A percentile compares a stretch with the other conserved stretches of the same genome.
Conservation (phyloP, 2,888 invertebrate genomes). For the Xestobium rufovillosum region DNA sequence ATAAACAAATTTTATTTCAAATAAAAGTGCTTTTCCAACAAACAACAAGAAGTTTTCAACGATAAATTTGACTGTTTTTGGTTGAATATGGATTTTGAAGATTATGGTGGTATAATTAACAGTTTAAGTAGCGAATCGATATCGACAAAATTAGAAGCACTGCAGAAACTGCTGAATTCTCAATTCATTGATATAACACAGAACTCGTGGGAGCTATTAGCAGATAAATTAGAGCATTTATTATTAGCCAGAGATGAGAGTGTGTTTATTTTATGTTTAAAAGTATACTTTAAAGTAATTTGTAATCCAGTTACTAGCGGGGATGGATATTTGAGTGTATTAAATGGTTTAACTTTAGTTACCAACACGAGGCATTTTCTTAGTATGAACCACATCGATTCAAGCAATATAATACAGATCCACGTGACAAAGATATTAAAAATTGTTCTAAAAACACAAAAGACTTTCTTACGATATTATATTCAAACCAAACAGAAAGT, state of each 20-base stretch:
- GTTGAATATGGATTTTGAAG: too few species aligned
- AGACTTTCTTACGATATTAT: slow-evolving; percentile 15
- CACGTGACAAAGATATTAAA: slow-evolving; percentile 16
- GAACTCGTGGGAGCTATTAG: slow-evolving; percentile 20
- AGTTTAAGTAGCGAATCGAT: background rate
- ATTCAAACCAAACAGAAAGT: slow-evolving; percentile 19
- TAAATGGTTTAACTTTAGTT: slow-evolving; percentile 19
- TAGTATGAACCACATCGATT: slow-evolving; percentile 9
- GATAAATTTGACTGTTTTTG: too few species aligned
- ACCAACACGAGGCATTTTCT: background rate
- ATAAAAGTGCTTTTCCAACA: too few species aligned
- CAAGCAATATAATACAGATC: slow-evolving; percentile 10
- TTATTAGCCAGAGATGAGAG: slow-evolving; percentile 20
- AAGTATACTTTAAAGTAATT: slow-evolving; percentile 24
- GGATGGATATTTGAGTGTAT: slow-evolving; percentile 23
- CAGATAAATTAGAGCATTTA: slow-evolving; percentile 22
- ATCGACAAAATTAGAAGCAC: slow-evolving; percentile 6
- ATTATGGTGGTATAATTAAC: too few species aligned
- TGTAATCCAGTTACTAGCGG: slow-evolving; percentile 16
- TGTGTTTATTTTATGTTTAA: slow-evolving; percentile 21
- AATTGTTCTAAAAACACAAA: slow-evolving; percentile 19
- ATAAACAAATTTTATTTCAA: too few species aligned
- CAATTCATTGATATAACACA: slow-evolving; percentile 23
- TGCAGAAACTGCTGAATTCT: slow-evolving; percentile 15
- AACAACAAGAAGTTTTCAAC: too few species aligned